A percentile compares a stretch with the other conserved stretches of the same genome.
These are phyloP conservation scores for Orchestia grillus DNA, from an alignment of 1,140 invertebrate species.

Conservation along the genomic window DNA sequence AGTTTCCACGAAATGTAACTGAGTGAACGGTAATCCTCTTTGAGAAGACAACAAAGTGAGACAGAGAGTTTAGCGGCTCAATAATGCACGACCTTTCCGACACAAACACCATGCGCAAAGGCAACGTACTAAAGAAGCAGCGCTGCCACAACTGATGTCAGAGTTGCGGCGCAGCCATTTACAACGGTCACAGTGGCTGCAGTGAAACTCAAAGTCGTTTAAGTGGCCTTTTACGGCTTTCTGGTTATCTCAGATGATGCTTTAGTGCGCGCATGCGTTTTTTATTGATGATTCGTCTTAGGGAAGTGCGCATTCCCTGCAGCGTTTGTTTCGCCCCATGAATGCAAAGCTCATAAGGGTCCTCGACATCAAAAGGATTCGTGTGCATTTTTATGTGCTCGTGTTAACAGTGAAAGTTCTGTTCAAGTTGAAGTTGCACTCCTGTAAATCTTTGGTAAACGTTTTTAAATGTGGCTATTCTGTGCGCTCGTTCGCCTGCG, in stretches of 20 bases:
- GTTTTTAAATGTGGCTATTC: not conserved
- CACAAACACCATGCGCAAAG: not conserved
- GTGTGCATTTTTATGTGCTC: not conserved
- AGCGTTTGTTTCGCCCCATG: not conserved
- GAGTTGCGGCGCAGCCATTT: not conserved
- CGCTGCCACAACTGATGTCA: not conserved
- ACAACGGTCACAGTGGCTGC: not conserved
- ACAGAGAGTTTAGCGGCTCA: no score
- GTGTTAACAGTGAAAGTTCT: not conserved
- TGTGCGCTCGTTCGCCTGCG: not conserved
- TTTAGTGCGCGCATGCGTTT: not conserved
- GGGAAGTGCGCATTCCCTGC: not conserved
- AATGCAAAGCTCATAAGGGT: not conserved
- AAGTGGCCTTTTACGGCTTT: not conserved
- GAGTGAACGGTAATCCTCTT: no score
- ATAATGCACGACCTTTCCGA: not conserved
- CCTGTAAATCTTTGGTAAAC: not conserved
- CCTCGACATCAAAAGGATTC: not conserved
- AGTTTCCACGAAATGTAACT: no score
- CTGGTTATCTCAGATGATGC: slow-evolving; percentile 43
- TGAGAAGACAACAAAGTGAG: no score
- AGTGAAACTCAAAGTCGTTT: not conserved
- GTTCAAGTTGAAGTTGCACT: not conserved
- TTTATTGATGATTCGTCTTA: slow-evolving; percentile 18
- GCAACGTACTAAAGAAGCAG: not conserved